phyloP scores from a whole-genome alignment of 2,888 invertebrate species.

The Nemoura dubitans region DNA sequence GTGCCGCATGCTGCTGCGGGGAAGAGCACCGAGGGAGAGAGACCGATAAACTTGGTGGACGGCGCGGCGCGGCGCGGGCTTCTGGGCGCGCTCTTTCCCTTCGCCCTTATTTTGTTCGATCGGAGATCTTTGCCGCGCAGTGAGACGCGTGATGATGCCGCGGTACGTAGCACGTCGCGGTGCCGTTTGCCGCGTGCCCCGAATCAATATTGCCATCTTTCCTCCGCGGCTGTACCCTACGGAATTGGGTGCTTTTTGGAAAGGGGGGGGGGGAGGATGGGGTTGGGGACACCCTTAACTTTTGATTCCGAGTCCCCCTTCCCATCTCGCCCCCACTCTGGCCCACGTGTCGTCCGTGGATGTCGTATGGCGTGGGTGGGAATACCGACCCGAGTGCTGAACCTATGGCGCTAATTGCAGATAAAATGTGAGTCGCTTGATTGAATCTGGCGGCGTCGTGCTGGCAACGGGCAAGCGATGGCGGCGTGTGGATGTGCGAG shows the following conservation, averaged over 20 bases:
- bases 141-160: background rate
- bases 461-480: background rate
- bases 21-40: conserved; percentile 5
- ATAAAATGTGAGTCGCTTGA: background rate
- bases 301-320: background rate
- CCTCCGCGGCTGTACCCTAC: background rate
- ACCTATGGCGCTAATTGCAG: background rate
- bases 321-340: background rate
- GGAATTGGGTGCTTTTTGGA: background rate
- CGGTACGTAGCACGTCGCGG: background rate
- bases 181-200: background rate
- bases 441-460: background rate
- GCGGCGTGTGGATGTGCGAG: background rate
- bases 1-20: background rate
- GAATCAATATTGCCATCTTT: conserved; percentile 29
- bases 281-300: background rate
- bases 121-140: background rate
- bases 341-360: background rate
- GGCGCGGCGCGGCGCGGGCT: background rate
- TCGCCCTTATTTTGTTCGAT: background rate
- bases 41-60: conserved; percentile 30
- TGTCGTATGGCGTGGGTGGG: too few species aligned
- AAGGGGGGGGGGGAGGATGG: too few species aligned
- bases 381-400: too few species aligned
- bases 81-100: background rate